Evolutionary conservation across 2,797 vertebrate species (phyloP).

Genomic region (Coregonus suidteri): DNA sequence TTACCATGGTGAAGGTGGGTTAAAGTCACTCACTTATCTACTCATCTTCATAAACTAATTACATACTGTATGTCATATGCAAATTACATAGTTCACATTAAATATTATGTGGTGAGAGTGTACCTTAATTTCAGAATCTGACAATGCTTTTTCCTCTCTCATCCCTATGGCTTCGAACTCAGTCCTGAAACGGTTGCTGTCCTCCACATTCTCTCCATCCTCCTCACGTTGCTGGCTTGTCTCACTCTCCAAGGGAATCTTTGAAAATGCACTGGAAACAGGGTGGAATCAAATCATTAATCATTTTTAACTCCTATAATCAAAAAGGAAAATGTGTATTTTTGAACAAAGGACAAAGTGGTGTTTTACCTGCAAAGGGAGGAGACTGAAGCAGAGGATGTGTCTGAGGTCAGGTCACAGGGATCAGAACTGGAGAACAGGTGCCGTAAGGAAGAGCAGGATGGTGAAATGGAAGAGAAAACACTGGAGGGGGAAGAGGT

Average conservation of each 20-base stretch:
- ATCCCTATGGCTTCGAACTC: conserved; percentile 60
- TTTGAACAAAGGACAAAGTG: not conserved
- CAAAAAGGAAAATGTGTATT: not conserved
- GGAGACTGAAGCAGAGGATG: conserved; percentile 41
- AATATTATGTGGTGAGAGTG: not conserved
- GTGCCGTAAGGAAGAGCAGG: conserved; percentile 43
- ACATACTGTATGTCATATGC: not conserved
- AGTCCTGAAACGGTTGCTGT: conserved; percentile 64
- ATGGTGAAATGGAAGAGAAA: conserved; percentile 29
- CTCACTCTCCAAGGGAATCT: conserved; percentile 39
- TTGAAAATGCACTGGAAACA: conserved; percentile 46
- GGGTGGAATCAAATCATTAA: not conserved
- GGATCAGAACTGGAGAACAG: conserved; percentile 42
- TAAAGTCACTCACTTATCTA: not conserved
- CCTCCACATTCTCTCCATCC: conserved; percentile 60
- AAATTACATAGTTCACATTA: not conserved
- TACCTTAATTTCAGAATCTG: conserved; percentile 84
- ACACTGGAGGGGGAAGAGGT: conserved; percentile 39
- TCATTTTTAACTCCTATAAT: not conserved
- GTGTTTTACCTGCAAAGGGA: conserved; percentile 64
- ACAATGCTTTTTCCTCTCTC: conserved; percentile 78
- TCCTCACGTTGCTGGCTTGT: conserved; percentile 49
- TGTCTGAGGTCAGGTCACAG: conserved; percentile 44
- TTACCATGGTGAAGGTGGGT: not conserved
- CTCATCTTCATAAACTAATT: not conserved